Base-by-base conservation (phyloP, 2,888 invertebrate genomes). In the Agapetus fuscipes region DNA sequence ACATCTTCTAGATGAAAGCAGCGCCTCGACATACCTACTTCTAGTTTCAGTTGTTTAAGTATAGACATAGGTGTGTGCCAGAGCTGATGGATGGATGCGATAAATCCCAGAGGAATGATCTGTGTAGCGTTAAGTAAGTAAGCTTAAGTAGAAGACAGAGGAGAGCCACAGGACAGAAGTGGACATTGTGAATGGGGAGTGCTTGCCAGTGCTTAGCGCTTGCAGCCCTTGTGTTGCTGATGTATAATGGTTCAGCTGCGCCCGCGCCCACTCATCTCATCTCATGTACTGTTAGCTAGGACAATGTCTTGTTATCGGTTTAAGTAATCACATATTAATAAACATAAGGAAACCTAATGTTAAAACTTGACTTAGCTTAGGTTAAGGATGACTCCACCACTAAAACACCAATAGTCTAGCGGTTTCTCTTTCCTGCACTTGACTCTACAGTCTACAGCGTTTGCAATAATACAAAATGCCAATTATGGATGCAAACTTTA, bases 361-460 rank as follows among this genome's bases (percentile, higher is more conserved):
- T 64, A 64, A 64, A 62, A 64, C 61, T 68, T 62, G 66, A 69
- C 66, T 61, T 70, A 69, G 66, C 57, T 60, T 70, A 70, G 69
- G 61, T 58, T 69, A 69, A 70, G 70, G 30, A 43, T 55, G 62
- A 66, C 63, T 62, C 67, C 64, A 65, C 66, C 64, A 65, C 59
- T 45, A 61, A 61, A 48, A 70, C 70, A 70, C 70, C 70, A 68
- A 66, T 68, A 70, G 67, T 57, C 65, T 69, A 68, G 68, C 68
- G 66, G 69, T 68, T 66, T 68, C 62, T 64, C 65, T 63, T 62
- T 63, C 34, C 66, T 30, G 62, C 66, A 64, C 65, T 51, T 56
- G 57, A 33, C 58, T 60, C 59, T 60, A n/a, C n/a, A n/a, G n/a
- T n/a, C n/a, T n/a, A n/a, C n/a, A n/a, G n/a, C n/a, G n/a, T n/a